Conservation (phyloP, 2,797 vertebrate species). For the Danio aesculapii region DNA sequence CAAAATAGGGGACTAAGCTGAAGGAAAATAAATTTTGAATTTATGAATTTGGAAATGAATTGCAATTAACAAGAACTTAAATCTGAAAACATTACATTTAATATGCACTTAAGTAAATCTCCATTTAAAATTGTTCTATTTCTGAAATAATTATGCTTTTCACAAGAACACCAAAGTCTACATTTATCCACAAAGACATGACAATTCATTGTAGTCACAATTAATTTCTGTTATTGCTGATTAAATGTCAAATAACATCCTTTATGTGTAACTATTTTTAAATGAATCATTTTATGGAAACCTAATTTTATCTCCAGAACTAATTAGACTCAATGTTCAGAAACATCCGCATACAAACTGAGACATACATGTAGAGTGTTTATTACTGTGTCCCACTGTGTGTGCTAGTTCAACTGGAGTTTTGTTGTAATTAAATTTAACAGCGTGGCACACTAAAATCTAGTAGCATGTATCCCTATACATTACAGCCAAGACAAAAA, state of each 20-base stretch:
- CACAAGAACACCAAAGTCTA: neutral
- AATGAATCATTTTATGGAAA: neutral
- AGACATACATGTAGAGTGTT: neutral
- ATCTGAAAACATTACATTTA: neutral
- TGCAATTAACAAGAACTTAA: neutral
- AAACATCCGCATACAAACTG: neutral
- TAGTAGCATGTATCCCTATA: neutral
- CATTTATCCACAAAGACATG: neutral
- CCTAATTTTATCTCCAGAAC: neutral
- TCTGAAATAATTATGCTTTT: neutral
- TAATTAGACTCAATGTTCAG: neutral
- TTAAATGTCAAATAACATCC: neutral
- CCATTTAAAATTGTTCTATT: neutral
- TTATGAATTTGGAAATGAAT: no score
- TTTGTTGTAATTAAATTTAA: conserved; percentile 14
- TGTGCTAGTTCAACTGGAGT: neutral
- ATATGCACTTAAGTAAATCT: neutral
- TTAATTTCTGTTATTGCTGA: neutral
- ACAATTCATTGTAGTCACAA: neutral
- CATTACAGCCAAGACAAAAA: neutral
- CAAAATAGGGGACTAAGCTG: no score
- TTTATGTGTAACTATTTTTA: neutral
- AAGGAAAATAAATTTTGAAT: no score
- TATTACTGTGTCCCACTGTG: neutral
- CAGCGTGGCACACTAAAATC: conserved; percentile 1